A percentile compares a stretch with the other conserved stretches of the same genome.
Conservation (phyloP, 2,888 invertebrate species). For the Sphinx pinastri region DNA sequence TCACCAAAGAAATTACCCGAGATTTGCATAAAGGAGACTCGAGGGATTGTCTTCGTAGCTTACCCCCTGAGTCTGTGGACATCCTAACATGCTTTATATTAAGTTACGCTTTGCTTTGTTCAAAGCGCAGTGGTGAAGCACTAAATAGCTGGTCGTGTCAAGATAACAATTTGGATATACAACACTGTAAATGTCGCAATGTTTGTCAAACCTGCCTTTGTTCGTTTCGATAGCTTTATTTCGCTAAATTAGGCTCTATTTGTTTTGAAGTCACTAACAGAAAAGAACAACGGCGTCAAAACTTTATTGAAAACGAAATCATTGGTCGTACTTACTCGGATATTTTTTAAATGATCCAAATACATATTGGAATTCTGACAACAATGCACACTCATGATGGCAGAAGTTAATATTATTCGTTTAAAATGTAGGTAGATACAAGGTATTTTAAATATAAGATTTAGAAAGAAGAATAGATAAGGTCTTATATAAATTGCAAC, state of each 20-base stretch:
- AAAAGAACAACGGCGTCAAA: background rate
- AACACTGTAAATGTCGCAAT: background rate
- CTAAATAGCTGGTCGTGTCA: slow-evolving; percentile 53
- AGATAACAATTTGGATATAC: slow-evolving; percentile 44
- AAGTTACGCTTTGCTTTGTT: slow-evolving; percentile 69
- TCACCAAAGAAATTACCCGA: slow-evolving; percentile 77
- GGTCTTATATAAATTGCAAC: too few species aligned
- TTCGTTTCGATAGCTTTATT: background rate
- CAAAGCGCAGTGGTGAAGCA: slow-evolving; percentile 50
- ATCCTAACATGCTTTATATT: slow-evolving; percentile 74
- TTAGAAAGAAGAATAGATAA: too few species aligned
- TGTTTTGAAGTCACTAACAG: background rate
- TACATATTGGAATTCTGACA: too few species aligned
- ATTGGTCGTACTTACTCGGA: too few species aligned
- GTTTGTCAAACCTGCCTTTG: slow-evolving; percentile 16
- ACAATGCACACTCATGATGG: too few species aligned
- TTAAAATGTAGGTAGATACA: too few species aligned
- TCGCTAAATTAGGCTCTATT: background rate
- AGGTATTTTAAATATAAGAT: too few species aligned
- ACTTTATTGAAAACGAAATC: background rate
- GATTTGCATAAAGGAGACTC: slow-evolving; percentile 81
- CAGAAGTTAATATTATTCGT: too few species aligned
- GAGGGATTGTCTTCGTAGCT: slow-evolving; percentile 76
- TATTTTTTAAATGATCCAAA: too few species aligned
- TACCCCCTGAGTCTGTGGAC: slow-evolving; percentile 69